These are phyloP conservation scores for Dolomedes plantarius DNA, from an alignment of 2,888 invertebrate genomes.

Conservation along the genomic window DNA sequence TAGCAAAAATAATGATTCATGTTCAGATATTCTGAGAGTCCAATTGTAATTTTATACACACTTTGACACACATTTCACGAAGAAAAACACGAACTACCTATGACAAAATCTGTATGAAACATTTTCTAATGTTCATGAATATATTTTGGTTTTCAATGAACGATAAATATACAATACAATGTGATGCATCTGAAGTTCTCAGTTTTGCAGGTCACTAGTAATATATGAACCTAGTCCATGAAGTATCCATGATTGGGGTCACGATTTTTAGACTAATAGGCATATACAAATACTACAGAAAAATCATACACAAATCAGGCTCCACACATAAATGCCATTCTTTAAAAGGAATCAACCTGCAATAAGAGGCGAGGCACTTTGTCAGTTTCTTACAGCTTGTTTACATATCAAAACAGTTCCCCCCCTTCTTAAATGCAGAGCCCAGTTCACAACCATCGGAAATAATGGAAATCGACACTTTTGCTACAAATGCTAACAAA, in stretches of 20 bases:
- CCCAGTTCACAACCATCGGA: conserved; percentile 58
- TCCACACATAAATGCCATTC: conserved; percentile 54
- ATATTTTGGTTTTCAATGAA: too few relatives aligned
- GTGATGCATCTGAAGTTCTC: background rate
- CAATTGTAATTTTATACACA: background rate
- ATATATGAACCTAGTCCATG: conserved; percentile 60
- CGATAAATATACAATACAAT: background rate
- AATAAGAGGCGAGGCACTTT: conserved; percentile 66
- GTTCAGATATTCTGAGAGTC: background rate
- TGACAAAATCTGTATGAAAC: background rate
- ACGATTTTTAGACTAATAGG: background rate
- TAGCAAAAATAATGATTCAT: conserved; percentile 7
- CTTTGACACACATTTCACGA: background rate
- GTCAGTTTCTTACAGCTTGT: conserved; percentile 40
- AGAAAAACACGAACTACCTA: background rate
- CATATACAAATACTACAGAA: background rate
- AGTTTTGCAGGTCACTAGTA: conserved; percentile 12
- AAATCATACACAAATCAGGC: conserved; percentile 17
- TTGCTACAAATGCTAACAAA: conserved; percentile 20
- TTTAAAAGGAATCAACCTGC: conserved; percentile 58
- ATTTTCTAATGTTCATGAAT: background rate
- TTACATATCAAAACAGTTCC: conserved; percentile 17
- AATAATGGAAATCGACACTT: conserved; percentile 26
- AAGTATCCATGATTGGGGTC: conserved; percentile 53
- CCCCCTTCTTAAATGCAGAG: conserved; percentile 41